Evolutionary conservation across 2,113 vertebrate genomes (phyloP).

Genomic region (Pelodiscus sinensis): DNA sequence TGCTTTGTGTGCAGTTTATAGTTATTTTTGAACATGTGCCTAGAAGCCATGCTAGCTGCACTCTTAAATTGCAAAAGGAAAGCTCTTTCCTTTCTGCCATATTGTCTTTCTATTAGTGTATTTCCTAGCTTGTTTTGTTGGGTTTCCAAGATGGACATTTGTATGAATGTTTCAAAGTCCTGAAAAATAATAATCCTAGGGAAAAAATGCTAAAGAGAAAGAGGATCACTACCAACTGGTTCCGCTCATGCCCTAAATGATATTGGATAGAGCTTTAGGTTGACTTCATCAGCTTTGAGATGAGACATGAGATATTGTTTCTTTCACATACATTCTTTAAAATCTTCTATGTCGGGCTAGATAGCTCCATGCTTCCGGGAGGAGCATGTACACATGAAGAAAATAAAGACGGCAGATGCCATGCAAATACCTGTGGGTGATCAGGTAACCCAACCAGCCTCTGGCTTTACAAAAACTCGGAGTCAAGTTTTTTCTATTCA

Average conservation of each 20-base stretch:
- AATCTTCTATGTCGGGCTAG: conserved; percentile 9
- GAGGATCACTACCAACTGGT: neutral
- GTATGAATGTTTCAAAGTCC: conserved; percentile 66
- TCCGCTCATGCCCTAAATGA: conserved; percentile 12
- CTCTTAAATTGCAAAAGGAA: conserved; percentile 13
- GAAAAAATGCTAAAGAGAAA: conserved; percentile 53
- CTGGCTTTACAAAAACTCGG: conserved; percentile 35
- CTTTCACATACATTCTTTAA: conserved; percentile 27
- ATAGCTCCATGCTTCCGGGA: conserved; percentile 42
- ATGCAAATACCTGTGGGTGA: conserved; percentile 70
- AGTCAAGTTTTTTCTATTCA: conserved; percentile 46
- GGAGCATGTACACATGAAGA: conserved; percentile 36
- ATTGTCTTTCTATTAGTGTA: conserved; percentile 44
- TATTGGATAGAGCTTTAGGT: neutral
- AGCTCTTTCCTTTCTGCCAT: conserved; percentile 48
- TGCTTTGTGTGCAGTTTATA: neutral
- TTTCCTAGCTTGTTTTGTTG: conserved; percentile 65
- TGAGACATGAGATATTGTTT: neutral
- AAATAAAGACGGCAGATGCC: conserved; percentile 57
- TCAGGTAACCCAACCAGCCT: conserved; percentile 55
- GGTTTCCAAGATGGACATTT: conserved; percentile 72
- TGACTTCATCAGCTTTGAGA: neutral
- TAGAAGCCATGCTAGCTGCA: neutral
- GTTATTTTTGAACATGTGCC: conserved; percentile 48
- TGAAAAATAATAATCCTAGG: conserved; percentile 62